A percentile compares a stretch with the other conserved stretches of the same genome.
These are phyloP conservation scores for Mormyrus hasselquistii DNA, from an alignment of 2,797 vertebrate genomes.

Conservation along the genomic window DNA sequence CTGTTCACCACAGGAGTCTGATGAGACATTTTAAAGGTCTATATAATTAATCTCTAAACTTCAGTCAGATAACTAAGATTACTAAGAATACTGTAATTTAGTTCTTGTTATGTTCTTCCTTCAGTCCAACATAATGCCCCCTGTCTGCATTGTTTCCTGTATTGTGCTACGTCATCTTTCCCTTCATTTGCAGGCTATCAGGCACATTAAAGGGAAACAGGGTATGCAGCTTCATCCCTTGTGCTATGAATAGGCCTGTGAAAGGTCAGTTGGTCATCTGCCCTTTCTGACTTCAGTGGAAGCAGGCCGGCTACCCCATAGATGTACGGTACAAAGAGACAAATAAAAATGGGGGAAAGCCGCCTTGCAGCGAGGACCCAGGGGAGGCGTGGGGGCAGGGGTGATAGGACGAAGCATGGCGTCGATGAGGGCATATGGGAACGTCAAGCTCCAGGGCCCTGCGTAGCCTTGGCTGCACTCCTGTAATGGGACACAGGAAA, in stretches of 20 bases:
- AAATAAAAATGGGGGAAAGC: neutral
- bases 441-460: neutral
- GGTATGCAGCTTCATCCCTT: neutral
- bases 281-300: conserved; percentile 18
- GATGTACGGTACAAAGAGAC: neutral
- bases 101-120: neutral
- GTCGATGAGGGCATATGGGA: neutral
- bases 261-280: conserved; percentile 5
- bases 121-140: neutral
- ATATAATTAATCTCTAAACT: neutral
- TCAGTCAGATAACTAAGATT: neutral
- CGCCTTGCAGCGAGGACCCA: neutral
- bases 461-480: neutral
- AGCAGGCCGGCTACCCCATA: neutral
- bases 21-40: neutral
- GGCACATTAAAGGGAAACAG: neutral
- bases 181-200: neutral
- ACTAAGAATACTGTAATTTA: neutral
- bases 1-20: too few relatives aligned
- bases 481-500: neutral
- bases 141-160: neutral
- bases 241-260: conserved; percentile 4
- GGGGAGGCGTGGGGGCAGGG: neutral
- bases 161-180: neutral
- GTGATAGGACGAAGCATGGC: neutral